phyloP scores from a whole-genome alignment of 2,888 invertebrate genomes.

The Spodoptera picta region DNA sequence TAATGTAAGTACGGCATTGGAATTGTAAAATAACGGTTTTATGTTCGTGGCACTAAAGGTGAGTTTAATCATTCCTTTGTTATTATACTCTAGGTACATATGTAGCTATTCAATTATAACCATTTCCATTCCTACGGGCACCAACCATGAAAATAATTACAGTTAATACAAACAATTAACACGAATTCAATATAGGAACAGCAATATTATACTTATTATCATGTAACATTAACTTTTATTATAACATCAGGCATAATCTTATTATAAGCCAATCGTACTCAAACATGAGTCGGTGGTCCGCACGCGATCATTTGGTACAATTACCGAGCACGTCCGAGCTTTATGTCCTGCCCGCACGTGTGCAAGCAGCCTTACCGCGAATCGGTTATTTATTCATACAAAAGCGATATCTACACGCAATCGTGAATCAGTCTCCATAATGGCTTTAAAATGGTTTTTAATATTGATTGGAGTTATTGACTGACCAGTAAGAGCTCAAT shows the following conservation, averaged over 20 bases:
- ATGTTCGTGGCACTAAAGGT: no score
- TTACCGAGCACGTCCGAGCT: constrained; percentile 63
- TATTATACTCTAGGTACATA: no score
- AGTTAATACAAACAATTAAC: constrained; percentile 19
- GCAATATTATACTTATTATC: constrained; percentile 19
- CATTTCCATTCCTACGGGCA: background rate
- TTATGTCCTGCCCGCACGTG: constrained; percentile 62
- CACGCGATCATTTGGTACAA: constrained; percentile 64
- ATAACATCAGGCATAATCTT: constrained; percentile 50
- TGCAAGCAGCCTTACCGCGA: constrained; percentile 54
- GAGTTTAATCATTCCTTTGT: no score
- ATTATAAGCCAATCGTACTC: constrained; percentile 54
- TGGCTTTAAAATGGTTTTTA: constrained; percentile 57
- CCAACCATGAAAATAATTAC: background rate
- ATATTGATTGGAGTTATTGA: constrained; percentile 56
- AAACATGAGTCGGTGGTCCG: constrained; percentile 46
- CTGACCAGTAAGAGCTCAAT: constrained; percentile 36
- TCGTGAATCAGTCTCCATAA: constrained; percentile 55
- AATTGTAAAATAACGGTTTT: no score
- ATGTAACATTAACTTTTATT: constrained; percentile 44
- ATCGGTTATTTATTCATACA: constrained; percentile 61
- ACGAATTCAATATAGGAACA: constrained; percentile 11
- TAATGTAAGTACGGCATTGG: no score
- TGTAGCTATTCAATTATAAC: no score
- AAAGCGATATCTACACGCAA: constrained; percentile 59